These are phyloP conservation scores for Eptesicus fuscus DNA, from an alignment of 2,113 vertebrate genomes.

Conservation along the genomic window DNA sequence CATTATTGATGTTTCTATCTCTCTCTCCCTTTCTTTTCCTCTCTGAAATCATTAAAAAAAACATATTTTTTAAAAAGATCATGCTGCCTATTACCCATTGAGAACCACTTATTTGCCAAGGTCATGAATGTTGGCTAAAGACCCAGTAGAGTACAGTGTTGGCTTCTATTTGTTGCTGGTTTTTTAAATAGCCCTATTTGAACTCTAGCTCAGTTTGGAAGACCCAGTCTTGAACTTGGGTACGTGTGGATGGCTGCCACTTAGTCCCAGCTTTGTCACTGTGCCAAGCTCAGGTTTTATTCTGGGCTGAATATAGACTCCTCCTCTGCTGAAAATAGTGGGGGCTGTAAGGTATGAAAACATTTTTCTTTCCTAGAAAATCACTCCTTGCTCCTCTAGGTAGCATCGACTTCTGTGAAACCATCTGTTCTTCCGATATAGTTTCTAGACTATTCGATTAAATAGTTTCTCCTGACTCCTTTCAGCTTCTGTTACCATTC, in stretches of 20 bases:
- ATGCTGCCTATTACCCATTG: accelerated
- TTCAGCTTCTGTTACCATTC: slow-evolving; percentile 70
- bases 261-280: not conserved
- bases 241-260: not conserved
- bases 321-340: slow-evolving; percentile 39
- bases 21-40: no score
- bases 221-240: not conserved
- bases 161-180: not conserved
- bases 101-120: not conserved
- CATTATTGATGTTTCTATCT: no score
- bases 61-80: not conserved
- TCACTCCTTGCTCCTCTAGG: slow-evolving; percentile 27
- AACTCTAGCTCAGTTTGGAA: slow-evolving; percentile 32
- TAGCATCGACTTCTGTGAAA: slow-evolving; percentile 41
- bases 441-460: slow-evolving; percentile 68
- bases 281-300: not conserved
- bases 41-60: no score
- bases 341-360: not conserved
- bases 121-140: not conserved
- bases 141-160: not conserved
- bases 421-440: slow-evolving; percentile 41
- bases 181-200: not conserved
- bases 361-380: slow-evolving; percentile 61
- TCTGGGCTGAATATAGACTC: slow-evolving; percentile 15
- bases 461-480: slow-evolving; percentile 61